Base-by-base conservation (phyloP, 2,888 invertebrate species). In the Drosophila falleni region DNA sequence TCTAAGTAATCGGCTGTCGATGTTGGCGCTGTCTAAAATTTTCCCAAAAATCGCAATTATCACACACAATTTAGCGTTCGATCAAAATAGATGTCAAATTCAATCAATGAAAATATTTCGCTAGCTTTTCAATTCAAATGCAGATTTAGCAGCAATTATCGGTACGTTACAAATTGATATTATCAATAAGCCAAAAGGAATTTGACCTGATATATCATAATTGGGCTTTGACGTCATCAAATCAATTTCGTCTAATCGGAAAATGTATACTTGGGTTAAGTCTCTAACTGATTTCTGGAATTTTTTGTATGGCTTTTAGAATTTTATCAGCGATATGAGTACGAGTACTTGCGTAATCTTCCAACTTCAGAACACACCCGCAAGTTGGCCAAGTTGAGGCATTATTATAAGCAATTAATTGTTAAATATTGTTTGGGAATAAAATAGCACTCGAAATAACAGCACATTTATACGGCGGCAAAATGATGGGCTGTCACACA, bases 81-180 rank as follows among this genome's bases (percentile, higher is more conserved):
- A 75, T 87, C 81, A 80, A 84, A 89, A 83, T 84, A 84, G 78
- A 70, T 74, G 81, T 72, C 80, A 69, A 69, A 78, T 71, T 65
- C 16, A 50, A 71, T 64, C 37, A 64, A 50, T 31, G 53, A 68
- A 74, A 86, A 75, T 71, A 83, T 83, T 83, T 83, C 84, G 60
- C 79, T 73, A 67, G 35, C 42, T 58, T 71, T 73, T 87, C 37
- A 71, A 46, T 31, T 26, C 61, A 83, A 80, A 73, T 87, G 29
- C 33, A 56, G 44, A 59, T 68, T 80, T 78, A 62, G 61, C 56
- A 47, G 42, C 44, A 73, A 80, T 83, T 89, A 87, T 29, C 78
- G 55, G 6, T 35, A n/a, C 13, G 16, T 11, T 72, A 64, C 47
- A 26, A 84, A 84, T 86, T 84, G 29, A 19, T 58, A 62, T 26